Evolutionary conservation across 2,888 invertebrate genomes (phyloP), one percentile per base, ranked within the genome.

Genomic region (Folsomia manolachei): DNA sequence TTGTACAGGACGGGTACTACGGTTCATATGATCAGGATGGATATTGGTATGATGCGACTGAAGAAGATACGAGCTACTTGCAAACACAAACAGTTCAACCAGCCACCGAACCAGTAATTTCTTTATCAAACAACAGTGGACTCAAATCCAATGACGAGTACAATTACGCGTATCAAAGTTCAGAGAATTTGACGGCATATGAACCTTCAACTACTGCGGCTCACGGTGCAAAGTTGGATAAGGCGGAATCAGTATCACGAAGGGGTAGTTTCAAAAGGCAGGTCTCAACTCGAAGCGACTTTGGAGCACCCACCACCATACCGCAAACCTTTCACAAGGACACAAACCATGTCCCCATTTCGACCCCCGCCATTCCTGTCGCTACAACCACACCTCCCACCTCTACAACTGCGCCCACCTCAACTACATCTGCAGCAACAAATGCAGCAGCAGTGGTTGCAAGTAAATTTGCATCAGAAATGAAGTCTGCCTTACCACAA

Each of bases 131-230:
- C n/a, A n/a, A n/a, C n/a, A 56, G n/a, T 21, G n/a, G 7, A 19
- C 23, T 21, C 23, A 52, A 19, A 23, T 27, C 64, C 69, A 89
- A 89, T 83, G 89, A 90, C 82, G 88, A 90, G 84, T 89, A 89
- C 82, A 90, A 89, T 83, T 88, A 89, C 83, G 89, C 89, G 83
- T 90, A 90, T 85, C 87, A 87, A 81, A 89, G 89, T 84, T 88
- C 87, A 81, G 90, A 89, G 83, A 89, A 88, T 83, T 83, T 88
- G 79, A 66, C 72, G 62, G 53, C 56, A 24, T 71, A 60, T 14
- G 61, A 71, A 24, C 63, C 67, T 39, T 25, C 72, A 18, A 71
- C 70, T 18, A n/a, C n/a, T n/a, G 67, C 69, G 23, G 71, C 39
- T 25, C 73, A 74, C 51, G 65, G 67, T n/a, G 26, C 70, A 0